Evolutionary conservation across 2,113 vertebrate species (phyloP), one percentile per base, ranked within the genome.

Genomic region (Dicentrarchus labrax): DNA sequence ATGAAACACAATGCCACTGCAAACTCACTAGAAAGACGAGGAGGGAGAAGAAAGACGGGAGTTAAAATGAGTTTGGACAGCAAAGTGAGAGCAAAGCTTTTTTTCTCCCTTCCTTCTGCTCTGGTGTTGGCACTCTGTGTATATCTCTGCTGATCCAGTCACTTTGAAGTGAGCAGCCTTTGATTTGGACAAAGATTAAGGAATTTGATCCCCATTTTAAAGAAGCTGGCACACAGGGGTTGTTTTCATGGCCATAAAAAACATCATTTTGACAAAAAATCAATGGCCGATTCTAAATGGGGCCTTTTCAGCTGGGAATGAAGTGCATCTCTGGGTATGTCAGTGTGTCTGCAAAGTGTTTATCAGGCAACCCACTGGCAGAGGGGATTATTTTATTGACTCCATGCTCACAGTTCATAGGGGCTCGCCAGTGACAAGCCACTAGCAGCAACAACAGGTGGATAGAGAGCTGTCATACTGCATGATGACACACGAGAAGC

Each of bases 131-230:
- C 22, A 3, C 51, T 69, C 21, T 79, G 67, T 67, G 61, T 77
- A 82, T 43, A 48, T 88, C 60, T 81, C 76, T 77, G 76, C 87
- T 86, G 82, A 85, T 83, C 67, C 59, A 68, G 48, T 51, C 82
- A 84, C 84, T 90, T 84, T 91, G 85, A 91, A 88, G 86, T 61
- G 69, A 48, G 41, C 81, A 77, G 75, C 72, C 78, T 92, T 90
- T 91, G 85, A 91, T 92, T 90, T 89, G 79, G 78, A 86, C 84
- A 64, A 84, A 90, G 81, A 90, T 88, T 84, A 80, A 75, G 60
- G 86, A 72, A 77, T 83, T 86, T 86, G 81, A 89, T 83, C 77
- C 61, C 67, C 36, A 45, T 74, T 76, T 80, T 45, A 51, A 81
- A 71, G 66, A 61, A 66, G 69, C 54, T 74, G 79, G 82, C 79